A percentile compares a stretch with the other conserved stretches of the same genome.
These are phyloP conservation scores for Chymomyza costata DNA, from an alignment of 1,140 invertebrate genomes.

Conservation along the genomic window DNA sequence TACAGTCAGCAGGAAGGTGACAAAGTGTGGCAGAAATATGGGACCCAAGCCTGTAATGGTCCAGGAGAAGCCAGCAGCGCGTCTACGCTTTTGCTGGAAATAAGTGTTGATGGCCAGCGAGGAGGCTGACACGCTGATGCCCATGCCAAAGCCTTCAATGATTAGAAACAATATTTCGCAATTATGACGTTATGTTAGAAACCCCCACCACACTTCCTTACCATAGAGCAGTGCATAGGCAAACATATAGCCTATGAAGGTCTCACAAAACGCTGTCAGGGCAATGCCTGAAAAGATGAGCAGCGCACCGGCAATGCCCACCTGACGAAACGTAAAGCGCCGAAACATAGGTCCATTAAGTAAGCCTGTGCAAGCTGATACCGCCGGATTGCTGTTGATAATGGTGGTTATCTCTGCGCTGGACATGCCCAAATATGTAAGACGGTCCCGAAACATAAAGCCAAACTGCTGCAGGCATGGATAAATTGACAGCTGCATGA, in stretches of 20 bases:
- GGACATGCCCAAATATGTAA: constrained; percentile 77
- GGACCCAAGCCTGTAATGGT: constrained; percentile 79
- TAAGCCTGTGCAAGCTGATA: constrained; percentile 79
- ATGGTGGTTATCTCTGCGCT: constrained; percentile 80
- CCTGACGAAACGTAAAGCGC: constrained; percentile 80
- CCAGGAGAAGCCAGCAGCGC: constrained; percentile 79
- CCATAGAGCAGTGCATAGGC: constrained; percentile 79
- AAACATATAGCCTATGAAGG: constrained; percentile 78
- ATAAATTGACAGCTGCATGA: constrained; percentile 78
- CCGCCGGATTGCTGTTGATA: constrained; percentile 81
- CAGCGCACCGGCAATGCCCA: constrained; percentile 78
- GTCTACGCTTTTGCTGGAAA: constrained; percentile 78
- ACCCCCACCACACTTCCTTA: constrained; percentile 49
- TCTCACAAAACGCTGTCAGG: constrained; percentile 78
- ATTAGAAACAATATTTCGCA: too few species aligned
- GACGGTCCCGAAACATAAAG: constrained; percentile 80
- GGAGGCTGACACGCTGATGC: constrained; percentile 79
- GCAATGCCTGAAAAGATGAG: constrained; percentile 78
- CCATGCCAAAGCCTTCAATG: constrained; percentile 78
- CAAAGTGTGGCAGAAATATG: constrained; percentile 78
- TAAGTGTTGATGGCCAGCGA: constrained; percentile 79
- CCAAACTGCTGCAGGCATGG: constrained; percentile 82
- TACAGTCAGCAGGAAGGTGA: constrained; percentile 76
- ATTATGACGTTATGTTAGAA: too few species aligned
- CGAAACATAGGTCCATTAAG: constrained; percentile 81